Base-by-base conservation (phyloP, 1,140 invertebrate genomes). In the Drosophila sechellia region DNA sequence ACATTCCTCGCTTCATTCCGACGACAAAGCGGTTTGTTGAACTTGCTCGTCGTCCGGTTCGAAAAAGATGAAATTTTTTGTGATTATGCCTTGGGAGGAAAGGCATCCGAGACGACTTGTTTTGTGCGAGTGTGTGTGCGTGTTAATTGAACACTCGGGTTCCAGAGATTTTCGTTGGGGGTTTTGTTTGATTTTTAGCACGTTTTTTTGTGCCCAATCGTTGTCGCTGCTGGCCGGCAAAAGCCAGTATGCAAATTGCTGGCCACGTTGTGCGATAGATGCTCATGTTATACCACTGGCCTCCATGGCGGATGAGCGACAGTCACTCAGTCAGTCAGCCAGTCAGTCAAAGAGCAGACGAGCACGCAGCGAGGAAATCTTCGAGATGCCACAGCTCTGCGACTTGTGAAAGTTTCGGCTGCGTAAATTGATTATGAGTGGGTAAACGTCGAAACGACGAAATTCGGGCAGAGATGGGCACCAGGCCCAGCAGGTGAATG, bases 121-220 rank as follows among this genome's bases (percentile, higher is more conserved):
- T 34, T 39, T 57, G 43, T 68, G 52, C 63, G 54, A 77, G 71
- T 81, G 78, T 81, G 25, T 39, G 42, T 80, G 54, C 81, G 72
- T 81, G 78, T 81, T 81, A 81, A 81, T 81, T 81, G 79, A 81
- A 64, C 72, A 66, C 58, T 71, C 78, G 65, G 65, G 61, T 48
- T 54, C 53, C 53, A 60, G 43, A 48, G 40, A 53, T 72, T 81
- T 65, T 69, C 25, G 63, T 56, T 70, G 42, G 15, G 20, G 64
- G 46, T 70, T 70, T 57, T 77, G 59, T 57, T 81, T 77, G 78
- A 81, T 70, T 81, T 77, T 81, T 81, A 81, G 73, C 79, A 77
- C 79, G 75, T 81, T 83, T 74, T 59, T 20, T 35, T 53, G 61
- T 64, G 31, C 22, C 37, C 48, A 37, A 58, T 31, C 25, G 25